Conservation (phyloP, 2,888 invertebrate genomes). For the Brassicogethes aeneus region DNA sequence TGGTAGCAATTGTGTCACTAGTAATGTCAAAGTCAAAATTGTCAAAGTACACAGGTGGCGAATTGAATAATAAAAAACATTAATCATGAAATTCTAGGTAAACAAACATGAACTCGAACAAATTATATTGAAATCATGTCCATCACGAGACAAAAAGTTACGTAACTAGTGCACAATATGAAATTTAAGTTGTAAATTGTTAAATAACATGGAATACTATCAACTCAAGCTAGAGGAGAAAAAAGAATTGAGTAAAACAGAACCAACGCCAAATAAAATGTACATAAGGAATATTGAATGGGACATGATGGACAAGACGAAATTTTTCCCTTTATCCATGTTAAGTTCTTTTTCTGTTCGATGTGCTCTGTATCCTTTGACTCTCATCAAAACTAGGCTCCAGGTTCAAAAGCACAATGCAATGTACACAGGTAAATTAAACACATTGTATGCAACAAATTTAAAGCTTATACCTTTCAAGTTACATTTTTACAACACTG, state of each 20-base stretch:
- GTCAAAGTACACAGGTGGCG: constrained; percentile 7
- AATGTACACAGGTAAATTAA: constrained; percentile 60
- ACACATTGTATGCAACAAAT: no score
- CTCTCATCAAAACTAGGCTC: constrained; percentile 88
- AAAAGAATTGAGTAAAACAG: not conserved
- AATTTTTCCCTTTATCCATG: constrained; percentile 89
- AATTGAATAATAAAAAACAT: constrained; percentile 1
- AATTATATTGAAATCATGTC: not conserved
- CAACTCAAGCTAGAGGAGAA: not conserved
- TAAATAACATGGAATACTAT: not conserved
- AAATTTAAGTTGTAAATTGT: not conserved
- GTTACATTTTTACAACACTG: no score
- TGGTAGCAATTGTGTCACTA: not conserved
- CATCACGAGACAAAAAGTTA: not conserved
- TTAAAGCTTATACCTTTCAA: no score
- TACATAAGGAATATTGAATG: constrained; percentile 79
- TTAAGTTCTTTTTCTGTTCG: constrained; percentile 73
- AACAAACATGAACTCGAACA: not conserved
- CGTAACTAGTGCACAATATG: not conserved
- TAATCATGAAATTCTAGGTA: not conserved
- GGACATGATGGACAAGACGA: constrained; percentile 96
- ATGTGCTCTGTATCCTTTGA: constrained; percentile 81
- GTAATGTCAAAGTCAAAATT: constrained; percentile 7
- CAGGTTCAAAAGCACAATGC: constrained; percentile 79
- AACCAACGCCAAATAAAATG: not conserved